phyloP scores from a whole-genome alignment of 2,888 invertebrate species.

The Eupelmus urozonus region DNA sequence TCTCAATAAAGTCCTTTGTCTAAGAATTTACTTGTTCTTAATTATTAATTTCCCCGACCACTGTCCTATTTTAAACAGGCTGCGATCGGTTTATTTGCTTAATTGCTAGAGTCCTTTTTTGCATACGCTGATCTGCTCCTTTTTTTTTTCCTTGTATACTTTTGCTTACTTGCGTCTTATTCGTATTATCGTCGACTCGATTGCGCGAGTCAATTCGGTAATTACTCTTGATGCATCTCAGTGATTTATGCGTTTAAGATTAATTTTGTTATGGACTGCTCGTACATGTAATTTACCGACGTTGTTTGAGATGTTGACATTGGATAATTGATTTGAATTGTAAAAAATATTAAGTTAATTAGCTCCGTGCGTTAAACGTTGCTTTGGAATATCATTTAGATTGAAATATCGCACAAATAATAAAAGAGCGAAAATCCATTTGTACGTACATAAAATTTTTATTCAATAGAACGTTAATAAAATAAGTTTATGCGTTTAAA shows the following conservation, averaged over 20 bases:
- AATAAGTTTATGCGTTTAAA: not conserved
- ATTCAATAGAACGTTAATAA: too few relatives aligned
- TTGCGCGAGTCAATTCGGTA: slow-evolving; percentile 4
- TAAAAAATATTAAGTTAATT: not conserved
- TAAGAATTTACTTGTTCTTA: not conserved
- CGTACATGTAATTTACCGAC: not conserved
- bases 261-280: not conserved
- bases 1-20: too few relatives aligned
- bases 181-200: slow-evolving; percentile 1
- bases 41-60: not conserved
- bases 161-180: not conserved
- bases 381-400: too few relatives aligned
- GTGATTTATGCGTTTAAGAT: slow-evolving; percentile 21
- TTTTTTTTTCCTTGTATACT: not conserved
- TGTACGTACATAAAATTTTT: not conserved
- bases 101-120: slow-evolving; percentile 37
- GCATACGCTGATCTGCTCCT: not conserved
- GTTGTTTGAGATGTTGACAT: not conserved
- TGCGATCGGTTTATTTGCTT: slow-evolving; percentile 42
- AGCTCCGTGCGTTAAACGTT: too few relatives aligned
- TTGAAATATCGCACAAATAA: too few relatives aligned
- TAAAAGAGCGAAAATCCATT: too few relatives aligned
- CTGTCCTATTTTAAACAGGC: not conserved
- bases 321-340: slow-evolving; percentile 2
- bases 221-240: slow-evolving; percentile 2